These are phyloP conservation scores for Eupithecia dodoneata DNA, from an alignment of 2,888 invertebrate species.

Conservation along the genomic window DNA sequence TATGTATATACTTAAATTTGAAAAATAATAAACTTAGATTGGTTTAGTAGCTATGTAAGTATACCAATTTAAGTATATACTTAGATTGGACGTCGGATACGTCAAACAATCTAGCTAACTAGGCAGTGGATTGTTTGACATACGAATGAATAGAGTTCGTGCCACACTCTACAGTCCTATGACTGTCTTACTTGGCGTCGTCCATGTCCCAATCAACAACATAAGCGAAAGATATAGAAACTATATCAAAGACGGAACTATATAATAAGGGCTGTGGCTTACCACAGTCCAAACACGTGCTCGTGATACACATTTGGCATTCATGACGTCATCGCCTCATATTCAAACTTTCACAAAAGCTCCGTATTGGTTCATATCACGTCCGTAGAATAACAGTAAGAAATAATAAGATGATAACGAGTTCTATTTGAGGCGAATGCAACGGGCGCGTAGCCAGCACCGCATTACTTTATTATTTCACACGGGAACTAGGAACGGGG, in stretches of 20 bases:
- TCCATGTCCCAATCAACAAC: neutral
- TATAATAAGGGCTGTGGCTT: no score
- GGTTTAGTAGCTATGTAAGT: no score
- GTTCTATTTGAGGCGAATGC: constrained; percentile 33
- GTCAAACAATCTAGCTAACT: no score
- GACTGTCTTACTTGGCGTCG: no score
- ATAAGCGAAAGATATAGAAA: neutral
- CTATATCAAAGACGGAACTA: neutral
- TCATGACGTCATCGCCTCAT: constrained; percentile 3
- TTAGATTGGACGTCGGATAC: no score
- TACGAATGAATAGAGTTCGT: no score
- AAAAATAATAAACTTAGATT: no score
- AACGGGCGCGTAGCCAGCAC: constrained; percentile 40
- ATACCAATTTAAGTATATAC: no score
- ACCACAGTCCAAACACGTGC: constrained; percentile 1
- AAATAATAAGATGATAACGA: constrained; percentile 41
- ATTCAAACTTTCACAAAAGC: constrained; percentile 11
- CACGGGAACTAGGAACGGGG: constrained; percentile 23
- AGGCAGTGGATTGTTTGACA: no score
- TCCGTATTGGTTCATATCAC: constrained; percentile 29
- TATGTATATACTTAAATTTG: no score
- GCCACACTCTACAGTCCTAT: neutral
- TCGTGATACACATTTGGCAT: neutral
- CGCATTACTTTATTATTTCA: constrained; percentile 37
- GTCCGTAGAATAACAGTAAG: constrained; percentile 32